Conservation (phyloP, 2,113 vertebrate genomes). For the Scalopus aquaticus region DNA sequence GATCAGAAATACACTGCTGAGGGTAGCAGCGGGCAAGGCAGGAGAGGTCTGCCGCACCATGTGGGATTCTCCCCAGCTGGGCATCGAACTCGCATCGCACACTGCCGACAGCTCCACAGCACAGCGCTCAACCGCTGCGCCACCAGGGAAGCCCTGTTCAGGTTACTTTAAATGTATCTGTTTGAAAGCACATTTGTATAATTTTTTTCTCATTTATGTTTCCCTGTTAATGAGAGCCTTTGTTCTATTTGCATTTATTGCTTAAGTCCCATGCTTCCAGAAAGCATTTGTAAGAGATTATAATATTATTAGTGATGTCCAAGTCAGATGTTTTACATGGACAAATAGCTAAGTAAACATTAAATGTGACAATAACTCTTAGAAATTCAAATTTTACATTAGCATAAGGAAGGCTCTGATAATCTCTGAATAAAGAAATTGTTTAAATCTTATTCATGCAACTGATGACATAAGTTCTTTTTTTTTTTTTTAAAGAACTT, state of each 20-base stretch:
- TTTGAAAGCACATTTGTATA: neutral
- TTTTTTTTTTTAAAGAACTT: too few species aligned
- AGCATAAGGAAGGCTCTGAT: neutral
- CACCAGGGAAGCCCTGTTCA: too few species aligned
- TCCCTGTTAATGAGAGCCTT: neutral
- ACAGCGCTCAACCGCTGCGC: too few species aligned
- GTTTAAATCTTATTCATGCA: neutral
- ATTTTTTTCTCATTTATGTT: neutral
- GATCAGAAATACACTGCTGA: too few species aligned
- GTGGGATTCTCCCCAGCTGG: too few species aligned
- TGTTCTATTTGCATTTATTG: neutral
- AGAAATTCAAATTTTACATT: slow-evolving; percentile 2
- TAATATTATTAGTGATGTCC: neutral
- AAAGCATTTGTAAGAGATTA: neutral
- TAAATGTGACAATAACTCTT: neutral
- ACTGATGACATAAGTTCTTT: neutral
- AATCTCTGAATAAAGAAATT: neutral
- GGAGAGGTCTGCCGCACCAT: too few species aligned
- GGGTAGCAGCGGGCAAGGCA: too few species aligned
- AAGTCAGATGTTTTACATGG: neutral
- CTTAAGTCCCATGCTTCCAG: neutral
- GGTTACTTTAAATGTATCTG: neutral
- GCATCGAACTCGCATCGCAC: too few species aligned
- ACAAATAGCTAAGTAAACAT: neutral
- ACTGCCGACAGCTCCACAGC: too few species aligned